Percentiles rank a stretch among this genome's conserved stretches.
Evolutionary conservation across 2,797 vertebrate species (phyloP).

Genomic region (Myotis daubentonii): DNA sequence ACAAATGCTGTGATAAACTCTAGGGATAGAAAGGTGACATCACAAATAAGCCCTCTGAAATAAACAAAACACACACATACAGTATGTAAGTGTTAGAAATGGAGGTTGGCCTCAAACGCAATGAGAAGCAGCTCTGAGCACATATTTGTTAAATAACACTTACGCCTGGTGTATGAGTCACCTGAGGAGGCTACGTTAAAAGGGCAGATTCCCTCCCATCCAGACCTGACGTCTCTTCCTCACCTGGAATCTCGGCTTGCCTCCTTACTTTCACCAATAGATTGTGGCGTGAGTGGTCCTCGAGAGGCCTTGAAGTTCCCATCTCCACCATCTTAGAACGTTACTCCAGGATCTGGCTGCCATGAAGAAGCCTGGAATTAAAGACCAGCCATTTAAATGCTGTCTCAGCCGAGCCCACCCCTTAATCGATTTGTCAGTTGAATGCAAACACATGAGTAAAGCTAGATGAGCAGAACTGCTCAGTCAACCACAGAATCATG

Average conservation of each 20-base stretch:
- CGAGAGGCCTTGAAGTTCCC: not conserved
- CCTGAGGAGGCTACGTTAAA: not conserved
- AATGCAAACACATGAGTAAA: not conserved
- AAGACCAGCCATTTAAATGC: not conserved
- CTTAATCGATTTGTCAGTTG: not conserved
- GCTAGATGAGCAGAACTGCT: not conserved
- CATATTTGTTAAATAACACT: not conserved
- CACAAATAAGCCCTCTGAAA: slow-evolving; percentile 13
- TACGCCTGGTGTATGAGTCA: not conserved
- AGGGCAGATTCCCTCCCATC: not conserved
- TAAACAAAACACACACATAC: not conserved
- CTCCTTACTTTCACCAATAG: not conserved
- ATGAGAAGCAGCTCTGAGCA: slow-evolving; percentile 11
- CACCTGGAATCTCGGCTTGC: not conserved
- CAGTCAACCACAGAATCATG: not conserved
- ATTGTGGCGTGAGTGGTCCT: not conserved
- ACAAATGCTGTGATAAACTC: not conserved
- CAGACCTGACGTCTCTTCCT: not conserved
- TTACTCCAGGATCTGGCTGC: not conserved
- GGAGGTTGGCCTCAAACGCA: not conserved
- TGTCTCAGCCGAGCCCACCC: not conserved
- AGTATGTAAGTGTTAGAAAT: not conserved
- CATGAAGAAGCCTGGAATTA: not conserved
- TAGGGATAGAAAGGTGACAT: not conserved
- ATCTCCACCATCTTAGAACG: not conserved